Base-by-base conservation (phyloP, 2,113 vertebrate genomes). In the Strix uralensis region DNA sequence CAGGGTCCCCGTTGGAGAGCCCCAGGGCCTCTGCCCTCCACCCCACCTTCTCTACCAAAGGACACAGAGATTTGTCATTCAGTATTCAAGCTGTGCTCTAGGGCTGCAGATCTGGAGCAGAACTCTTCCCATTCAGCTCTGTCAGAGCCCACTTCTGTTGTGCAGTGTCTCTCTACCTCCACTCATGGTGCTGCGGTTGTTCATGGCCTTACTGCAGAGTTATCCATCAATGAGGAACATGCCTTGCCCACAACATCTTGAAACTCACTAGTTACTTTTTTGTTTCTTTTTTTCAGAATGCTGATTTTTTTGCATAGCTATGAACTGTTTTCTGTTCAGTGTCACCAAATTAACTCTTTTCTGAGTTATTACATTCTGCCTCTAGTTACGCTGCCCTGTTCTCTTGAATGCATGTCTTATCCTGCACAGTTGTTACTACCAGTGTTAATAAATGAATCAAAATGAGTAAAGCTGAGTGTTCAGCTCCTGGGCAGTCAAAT, bases 1-100 rank as follows among this genome's bases (percentile, higher is more conserved):
- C 18, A 15, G 51, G 38, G 20, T 5, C 13, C 23, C 20, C 1
- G 0, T 2, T n/a, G 52, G 34, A 26, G 30, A 30, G 7, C 34
- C 36, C 59, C 0, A 2, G 44, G 29, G 11, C 4, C 0, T 52
- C 66, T 72, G 22, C 22, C 17, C 14, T 66, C 61, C 30, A 21
- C n/a, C 16, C 1, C 1, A 4, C 38, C 20, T 72, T 80, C 44
- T 54, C 61, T 75, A 38, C 46, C 17, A 1, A 4, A 52, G 40
- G 20, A 57, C 34, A 27, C 0, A 0, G n/a, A 90, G 34, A 14
- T 72, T 27, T 49, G 22, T 67, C 36, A 29, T 19, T 72, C 1
- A 1, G 10, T 55, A 26, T 72, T 82, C 71, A 63, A 52, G 7
- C 15, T 63, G 13, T 86, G 29, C 27, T 88, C n/a, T 83, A 26